phyloP scores from a whole-genome alignment of 2,797 vertebrate genomes.

The Ctenochaetus hawaiiensis region DNA sequence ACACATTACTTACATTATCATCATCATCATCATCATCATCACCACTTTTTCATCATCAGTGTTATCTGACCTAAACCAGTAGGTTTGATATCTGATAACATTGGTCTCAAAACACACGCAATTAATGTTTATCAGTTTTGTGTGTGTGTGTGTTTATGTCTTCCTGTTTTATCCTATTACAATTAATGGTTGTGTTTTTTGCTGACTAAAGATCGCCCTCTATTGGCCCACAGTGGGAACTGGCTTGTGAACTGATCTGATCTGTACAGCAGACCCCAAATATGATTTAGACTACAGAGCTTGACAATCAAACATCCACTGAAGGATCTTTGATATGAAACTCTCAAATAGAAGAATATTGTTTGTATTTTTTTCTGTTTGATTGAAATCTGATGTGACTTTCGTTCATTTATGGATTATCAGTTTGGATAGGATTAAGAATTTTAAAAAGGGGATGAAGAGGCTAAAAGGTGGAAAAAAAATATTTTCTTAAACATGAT shows the following conservation, averaged over 20 bases:
- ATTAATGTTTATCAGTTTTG: slow-evolving; percentile 7
- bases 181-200: slow-evolving; percentile 66
- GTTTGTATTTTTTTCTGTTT: slow-evolving; percentile 9
- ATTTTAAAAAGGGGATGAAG: neutral
- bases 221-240: slow-evolving; percentile 51
- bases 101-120: slow-evolving; percentile 61
- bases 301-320: slow-evolving; percentile 15
- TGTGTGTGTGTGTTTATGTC: slow-evolving; percentile 23
- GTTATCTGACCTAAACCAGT: slow-evolving; percentile 69
- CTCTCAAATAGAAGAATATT: neutral
- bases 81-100: slow-evolving; percentile 44
- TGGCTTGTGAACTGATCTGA: slow-evolving; percentile 27
- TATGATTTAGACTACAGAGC: slow-evolving; percentile 21
- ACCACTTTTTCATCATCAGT: slow-evolving; percentile 31
- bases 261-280: slow-evolving; percentile 27
- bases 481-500: slow-evolving; percentile 7
- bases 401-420: slow-evolving; percentile 33
- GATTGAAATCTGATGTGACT: slow-evolving; percentile 34
- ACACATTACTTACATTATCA: slow-evolving; percentile 54
- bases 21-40: slow-evolving; percentile 27
- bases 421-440: slow-evolving; percentile 12
- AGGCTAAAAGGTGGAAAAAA: neutral
- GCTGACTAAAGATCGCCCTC: slow-evolving; percentile 59
- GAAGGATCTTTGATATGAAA: slow-evolving; percentile 27
- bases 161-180: slow-evolving; percentile 46